These are phyloP conservation scores for Petrolisthes manimaculis DNA, from an alignment of 2,888 invertebrate genomes.

Conservation along the genomic window DNA sequence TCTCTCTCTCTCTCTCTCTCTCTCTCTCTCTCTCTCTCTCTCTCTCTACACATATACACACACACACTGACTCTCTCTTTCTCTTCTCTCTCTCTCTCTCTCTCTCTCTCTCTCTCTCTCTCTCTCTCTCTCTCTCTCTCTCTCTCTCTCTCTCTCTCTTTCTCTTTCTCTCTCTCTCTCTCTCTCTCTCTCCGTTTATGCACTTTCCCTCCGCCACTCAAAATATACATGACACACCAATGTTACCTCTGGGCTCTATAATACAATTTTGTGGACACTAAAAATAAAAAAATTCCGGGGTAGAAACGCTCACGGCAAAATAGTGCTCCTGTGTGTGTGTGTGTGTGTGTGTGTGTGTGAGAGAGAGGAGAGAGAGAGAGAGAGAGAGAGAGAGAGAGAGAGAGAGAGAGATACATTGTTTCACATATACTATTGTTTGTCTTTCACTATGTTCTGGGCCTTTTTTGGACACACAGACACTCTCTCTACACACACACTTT, in stretches of 20 bases:
- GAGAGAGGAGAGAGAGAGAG: neutral
- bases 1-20: neutral
- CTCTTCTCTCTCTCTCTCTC: neutral
- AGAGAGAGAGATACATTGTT: too few relatives aligned
- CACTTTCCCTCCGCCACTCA: neutral
- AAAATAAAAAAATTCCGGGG: too few relatives aligned
- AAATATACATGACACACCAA: too few relatives aligned
- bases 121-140: slow-evolving; percentile 1
- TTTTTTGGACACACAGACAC: too few relatives aligned
- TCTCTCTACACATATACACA: too few relatives aligned
- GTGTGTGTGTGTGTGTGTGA: neutral
- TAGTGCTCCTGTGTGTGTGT: neutral
- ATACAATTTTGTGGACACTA: too few relatives aligned
- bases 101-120: neutral
- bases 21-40: neutral
- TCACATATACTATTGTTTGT: too few relatives aligned
- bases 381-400: neutral
- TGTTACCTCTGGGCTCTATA: too few relatives aligned
- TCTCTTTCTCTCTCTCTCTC: neutral
- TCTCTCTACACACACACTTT: too few relatives aligned
- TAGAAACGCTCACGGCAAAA: neutral
- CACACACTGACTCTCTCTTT: too few relatives aligned
- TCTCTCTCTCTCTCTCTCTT: neutral
- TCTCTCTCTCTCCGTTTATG: too few relatives aligned
- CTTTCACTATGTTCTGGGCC: too few relatives aligned